These are phyloP conservation scores for Drosophila parvula DNA, from an alignment of 1,140 invertebrate species.

Conservation along the genomic window DNA sequence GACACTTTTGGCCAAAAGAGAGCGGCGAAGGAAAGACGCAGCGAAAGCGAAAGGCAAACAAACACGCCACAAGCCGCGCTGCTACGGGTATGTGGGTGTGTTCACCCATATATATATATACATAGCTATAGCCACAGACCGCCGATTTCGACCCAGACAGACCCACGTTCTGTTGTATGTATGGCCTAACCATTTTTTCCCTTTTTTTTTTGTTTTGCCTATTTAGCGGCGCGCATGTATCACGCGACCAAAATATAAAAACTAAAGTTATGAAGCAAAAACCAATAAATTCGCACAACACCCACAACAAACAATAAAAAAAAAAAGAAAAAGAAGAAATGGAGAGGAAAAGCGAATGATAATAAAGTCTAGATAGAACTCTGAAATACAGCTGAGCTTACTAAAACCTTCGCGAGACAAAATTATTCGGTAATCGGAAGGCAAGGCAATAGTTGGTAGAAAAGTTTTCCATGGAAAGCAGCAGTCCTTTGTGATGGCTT, in stretches of 20 bases:
- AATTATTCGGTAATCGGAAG: background rate
- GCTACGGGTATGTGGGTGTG: constrained; percentile 1
- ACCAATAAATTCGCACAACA: constrained; percentile 65
- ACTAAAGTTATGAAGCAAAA: constrained; percentile 49
- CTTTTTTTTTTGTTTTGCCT: constrained; percentile 28
- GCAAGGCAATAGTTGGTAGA: background rate
- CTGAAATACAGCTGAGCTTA: constrained; percentile 17
- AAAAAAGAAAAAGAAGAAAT: constrained; percentile 19
- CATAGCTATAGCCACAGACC: constrained; percentile 27
- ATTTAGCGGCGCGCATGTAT: constrained; percentile 56
- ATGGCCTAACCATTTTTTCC: constrained; percentile 9
- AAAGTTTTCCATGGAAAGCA: background rate
- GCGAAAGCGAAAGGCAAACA: constrained; percentile 77
- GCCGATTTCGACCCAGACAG: constrained; percentile 49
- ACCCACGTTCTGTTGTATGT: constrained; percentile 24
- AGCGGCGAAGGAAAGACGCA: constrained; percentile 30
- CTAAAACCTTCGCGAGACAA: background rate
- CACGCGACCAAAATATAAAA: constrained; percentile 56
- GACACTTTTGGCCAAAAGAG: constrained; percentile 49
- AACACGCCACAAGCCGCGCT: constrained; percentile 57
- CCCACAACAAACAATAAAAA: constrained; percentile 19
- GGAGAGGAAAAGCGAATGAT: constrained; percentile 40
- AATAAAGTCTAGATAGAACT: constrained; percentile 39
- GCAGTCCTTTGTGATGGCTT: constrained; percentile 1
- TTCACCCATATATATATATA: constrained; percentile 3